These are phyloP conservation scores for Nothocercus nigrocapillus DNA, from an alignment of 2,113 vertebrate species.

Conservation along the genomic window DNA sequence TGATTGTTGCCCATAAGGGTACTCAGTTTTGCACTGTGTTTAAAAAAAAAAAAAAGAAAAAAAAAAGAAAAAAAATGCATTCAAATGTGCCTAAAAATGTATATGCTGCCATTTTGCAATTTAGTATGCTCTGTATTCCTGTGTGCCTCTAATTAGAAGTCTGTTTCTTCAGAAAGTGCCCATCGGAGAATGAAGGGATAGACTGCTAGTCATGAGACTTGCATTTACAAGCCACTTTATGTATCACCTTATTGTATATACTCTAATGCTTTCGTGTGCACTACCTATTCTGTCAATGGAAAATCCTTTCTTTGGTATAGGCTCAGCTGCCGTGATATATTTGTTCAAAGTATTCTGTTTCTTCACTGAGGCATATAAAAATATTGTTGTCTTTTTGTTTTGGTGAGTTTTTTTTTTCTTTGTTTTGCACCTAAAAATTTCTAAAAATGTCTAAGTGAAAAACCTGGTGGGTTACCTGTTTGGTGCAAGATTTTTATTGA, in stretches of 20 bases:
- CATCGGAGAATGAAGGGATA: constrained; percentile 62
- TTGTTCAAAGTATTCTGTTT: constrained; percentile 64
- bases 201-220: constrained; percentile 71
- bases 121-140: constrained; percentile 64
- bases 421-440: constrained; percentile 73
- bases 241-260: constrained; percentile 73
- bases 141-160: constrained; percentile 67
- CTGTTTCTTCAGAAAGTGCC: constrained; percentile 68
- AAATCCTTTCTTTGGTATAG: constrained; percentile 74
- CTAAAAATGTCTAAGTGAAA: constrained; percentile 42
- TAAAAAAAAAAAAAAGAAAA: constrained; percentile 18
- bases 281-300: constrained; percentile 64
- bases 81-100: constrained; percentile 77
- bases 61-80: constrained; percentile 60
- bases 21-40: constrained; percentile 77
- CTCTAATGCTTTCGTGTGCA: constrained; percentile 69
- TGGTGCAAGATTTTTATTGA: constrained; percentile 76
- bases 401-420: constrained; percentile 48
- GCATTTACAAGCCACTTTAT: constrained; percentile 77
- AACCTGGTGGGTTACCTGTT: constrained; percentile 54
- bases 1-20: constrained; percentile 61
- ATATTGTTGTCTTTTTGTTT: constrained; percentile 68
- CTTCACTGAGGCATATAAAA: constrained; percentile 55
- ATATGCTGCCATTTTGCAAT: constrained; percentile 76
- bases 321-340: constrained; percentile 61